Evolutionary conservation across 2,113 vertebrate genomes (phyloP), one percentile per base, ranked within the genome.

Genomic region (Labrus mixtus): DNA sequence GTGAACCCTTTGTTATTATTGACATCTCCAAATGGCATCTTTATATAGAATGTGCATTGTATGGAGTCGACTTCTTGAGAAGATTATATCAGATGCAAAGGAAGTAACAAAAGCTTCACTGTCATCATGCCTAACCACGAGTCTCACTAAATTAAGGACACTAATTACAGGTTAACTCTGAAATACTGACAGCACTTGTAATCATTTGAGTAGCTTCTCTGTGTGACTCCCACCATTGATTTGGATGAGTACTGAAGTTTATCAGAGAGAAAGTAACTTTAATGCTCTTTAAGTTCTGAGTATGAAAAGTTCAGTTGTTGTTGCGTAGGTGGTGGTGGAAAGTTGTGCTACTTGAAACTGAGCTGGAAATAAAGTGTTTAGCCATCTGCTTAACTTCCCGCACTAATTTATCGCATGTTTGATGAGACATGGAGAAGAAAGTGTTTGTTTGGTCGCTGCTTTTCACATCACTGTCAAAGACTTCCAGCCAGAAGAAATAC

Each of bases 401-500:
- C 46, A 78, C 45, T 45, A 20, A 39, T 69, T 81, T 57, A 10
- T 56, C 1, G 60, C 69, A 15, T 77, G 46, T 16, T 76, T 68
- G 59, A 62, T 41, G 19, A 62, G 53, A 79, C 69, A 39, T 8
- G 7, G 65, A 67, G 36, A n/a, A 29, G 23, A 51, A 70, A 62
- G 45, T 41, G 11, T 67, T 63, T 62, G 61, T 33, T 11, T 12
- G 66, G 59, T 51, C 12, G 43, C 54, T 56, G 51, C 64, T 73
- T 87, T 61, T 56, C 62, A 51, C 50, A 55, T 81, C 57, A 78
- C 72, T 66, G 87, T 89, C 79, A 90, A 87, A 73, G 58, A 85
- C 73, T 74, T 73, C 76, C 67, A 57, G 67, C 20, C 53, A 81
- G 71, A 74, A 36, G 82, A 81, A 64, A 66, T 75, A 78, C 87